These are phyloP conservation scores for Pollenia amentaria DNA, from an alignment of 2,888 invertebrate genomes.

Conservation along the genomic window DNA sequence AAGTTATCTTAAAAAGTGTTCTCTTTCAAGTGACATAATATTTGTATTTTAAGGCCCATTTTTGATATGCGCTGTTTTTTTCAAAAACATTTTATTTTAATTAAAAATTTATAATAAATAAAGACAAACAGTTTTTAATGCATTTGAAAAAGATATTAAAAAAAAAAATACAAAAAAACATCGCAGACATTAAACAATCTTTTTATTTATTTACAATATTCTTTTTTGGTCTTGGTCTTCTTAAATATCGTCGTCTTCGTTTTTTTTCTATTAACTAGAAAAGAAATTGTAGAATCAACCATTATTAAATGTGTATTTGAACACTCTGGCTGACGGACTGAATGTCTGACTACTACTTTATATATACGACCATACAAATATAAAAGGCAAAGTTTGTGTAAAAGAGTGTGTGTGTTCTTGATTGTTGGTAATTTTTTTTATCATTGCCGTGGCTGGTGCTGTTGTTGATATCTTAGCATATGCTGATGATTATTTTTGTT, in stretches of 20 bases:
- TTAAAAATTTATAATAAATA: background rate
- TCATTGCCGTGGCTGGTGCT: slow-evolving; percentile 30
- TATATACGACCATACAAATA: background rate
- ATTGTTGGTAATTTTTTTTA: slow-evolving; percentile 15
- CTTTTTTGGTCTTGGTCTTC: background rate
- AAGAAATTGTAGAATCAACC: slow-evolving; percentile 64
- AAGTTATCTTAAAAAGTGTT: too few relatives aligned
- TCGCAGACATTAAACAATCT: slow-evolving; percentile 23
- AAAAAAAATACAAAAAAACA: background rate
- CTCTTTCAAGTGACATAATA: too few relatives aligned
- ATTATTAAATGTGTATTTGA: slow-evolving; percentile 42
- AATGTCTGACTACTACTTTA: too few relatives aligned
- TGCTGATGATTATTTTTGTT: slow-evolving; percentile 49
- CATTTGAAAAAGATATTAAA: background rate
- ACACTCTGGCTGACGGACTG: background rate
- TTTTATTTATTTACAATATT: slow-evolving; percentile 32
- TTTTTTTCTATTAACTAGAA: slow-evolving; percentile 48
- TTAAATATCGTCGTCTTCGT: slow-evolving; percentile 5
- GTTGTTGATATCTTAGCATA: slow-evolving; percentile 53
- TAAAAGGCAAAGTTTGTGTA: background rate
- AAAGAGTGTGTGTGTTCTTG: slow-evolving; percentile 1
- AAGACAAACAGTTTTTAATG: background rate
- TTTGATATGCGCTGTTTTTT: background rate
- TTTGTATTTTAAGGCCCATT: too few relatives aligned
- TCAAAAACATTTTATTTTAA: background rate